Evolutionary conservation across 2,888 invertebrate genomes (phyloP), one percentile per base, ranked within the genome.

Genomic region (Atrina japonica): DNA sequence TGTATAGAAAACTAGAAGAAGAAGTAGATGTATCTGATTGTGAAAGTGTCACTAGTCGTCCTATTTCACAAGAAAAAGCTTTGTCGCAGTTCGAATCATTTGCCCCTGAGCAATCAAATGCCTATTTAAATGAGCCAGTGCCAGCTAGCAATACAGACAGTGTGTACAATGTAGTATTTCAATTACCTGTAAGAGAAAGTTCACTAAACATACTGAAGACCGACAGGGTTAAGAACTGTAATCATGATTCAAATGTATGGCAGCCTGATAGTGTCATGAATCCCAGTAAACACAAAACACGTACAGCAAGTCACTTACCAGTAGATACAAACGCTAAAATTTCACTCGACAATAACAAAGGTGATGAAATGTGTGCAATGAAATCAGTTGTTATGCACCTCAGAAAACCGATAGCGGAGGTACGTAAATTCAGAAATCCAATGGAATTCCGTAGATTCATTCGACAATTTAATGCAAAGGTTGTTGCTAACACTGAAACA

Each of bases 401-500:
- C 16, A 40, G 47, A 41, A 27, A 30, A 47, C 60, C 60, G 27
- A 9, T 60, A 9, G 7, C 60, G 23, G 30, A 60, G 21, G n/a
- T 47, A 47, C 43, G 41, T 25, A 60, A 47, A 30, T 60, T 60
- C 41, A 29, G 59, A 43, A 43, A 59, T 25, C 59, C 59, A 7
- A 9, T 59, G 47, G 56, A 69, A 35, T 63, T 25, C 35, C 25
- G 56, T n/a, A 43, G 55, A 21, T 70, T 63, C 27, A 55, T 63
- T 27, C 61, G 64, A 35, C 69, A 70, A 43, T 70, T 70, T 25
- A 49, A 47, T 7, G 50, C 52, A 0, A 70, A 70, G 25, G 45
- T 64, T 25, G 58, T 63, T 41, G 3, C 29, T 6, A 58, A 64
- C 35, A 58, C 63, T n/a, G 30, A 58, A 9, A 43, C 27, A 9